Base-by-base conservation (phyloP, 37 sponge, comb jelly and placozoan genomes). In the Oopsacas minuta region DNA sequence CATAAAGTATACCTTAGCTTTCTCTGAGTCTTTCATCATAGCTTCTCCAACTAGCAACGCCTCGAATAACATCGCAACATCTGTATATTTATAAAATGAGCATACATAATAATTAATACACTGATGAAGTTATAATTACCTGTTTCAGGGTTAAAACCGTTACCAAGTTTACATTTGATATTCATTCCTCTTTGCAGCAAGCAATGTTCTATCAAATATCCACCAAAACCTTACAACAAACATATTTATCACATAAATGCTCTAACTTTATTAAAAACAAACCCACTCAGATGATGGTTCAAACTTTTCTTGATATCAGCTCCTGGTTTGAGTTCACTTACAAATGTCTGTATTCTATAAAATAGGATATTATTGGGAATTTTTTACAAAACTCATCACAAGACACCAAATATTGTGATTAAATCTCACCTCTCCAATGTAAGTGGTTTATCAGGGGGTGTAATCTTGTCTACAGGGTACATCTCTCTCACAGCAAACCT, bases 401-500 rank as follows among this genome's bases (percentile, higher is more conserved):
- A 17, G 15, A 42, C 49, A 42, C 12, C 49, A 42, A 8, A 42
- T 42, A 15, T 42, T 17, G 49, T 42, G 15, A 42, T 8, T 42
- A 8, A 17, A 30, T 86, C 88, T 53, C 30, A 94, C 95, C 52
- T 37, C 23, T 92, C 93, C 17, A 32, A 0, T 17, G 91, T 53
- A 39, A 93, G 90, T 0, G 85, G 82, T 0, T 86, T 83, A 28
- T 90, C 88, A 34, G 85, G 90, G 39, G 69, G 88, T 52, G 86
- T 90, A 34, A 86, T 85, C 1, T 85, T 85, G 34, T 93, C 92
- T 53, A 61, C 52, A 25, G 92, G 91, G 85, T 89, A 96, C 35
- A 32, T 36, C 86, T 96, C 92, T 36, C 94, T 83, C 10, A 89
- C 87, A 22, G 92, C 94, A 90, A 93, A 96, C 37, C 94, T 39